A percentile compares a stretch with the other conserved stretches of the same genome.
Conservation (phyloP, 2,797 vertebrate species). For the Girardinus metallicus region DNA sequence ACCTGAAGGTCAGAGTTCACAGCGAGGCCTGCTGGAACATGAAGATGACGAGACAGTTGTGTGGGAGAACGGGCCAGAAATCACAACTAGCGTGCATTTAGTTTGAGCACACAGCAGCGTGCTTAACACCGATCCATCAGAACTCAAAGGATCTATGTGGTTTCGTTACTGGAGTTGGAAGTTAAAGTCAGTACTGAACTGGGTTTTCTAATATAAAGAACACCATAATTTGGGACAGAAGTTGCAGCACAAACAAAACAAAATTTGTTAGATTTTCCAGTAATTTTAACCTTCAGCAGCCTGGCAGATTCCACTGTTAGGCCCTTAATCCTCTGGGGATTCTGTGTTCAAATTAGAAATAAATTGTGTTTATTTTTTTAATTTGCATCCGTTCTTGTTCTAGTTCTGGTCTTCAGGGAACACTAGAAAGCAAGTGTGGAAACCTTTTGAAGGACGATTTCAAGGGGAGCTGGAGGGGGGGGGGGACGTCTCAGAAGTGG, state of each 20-base stretch:
- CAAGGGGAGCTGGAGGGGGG: conserved; percentile 12
- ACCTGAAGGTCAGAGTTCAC: not conserved
- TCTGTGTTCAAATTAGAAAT: conserved; percentile 24
- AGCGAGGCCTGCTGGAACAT: not conserved
- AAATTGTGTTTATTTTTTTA: conserved; percentile 29
- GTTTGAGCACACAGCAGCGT: not conserved
- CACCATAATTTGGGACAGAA: not conserved
- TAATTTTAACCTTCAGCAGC: not conserved
- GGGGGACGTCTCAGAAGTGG: conserved; percentile 36
- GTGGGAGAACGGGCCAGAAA: not conserved
- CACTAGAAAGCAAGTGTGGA: conserved; percentile 27
- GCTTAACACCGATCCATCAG: not conserved
- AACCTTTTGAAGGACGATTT: conserved; percentile 58
- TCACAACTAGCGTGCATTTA: not conserved
- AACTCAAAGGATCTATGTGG: not conserved
- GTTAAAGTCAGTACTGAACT: not conserved
- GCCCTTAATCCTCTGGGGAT: not conserved
- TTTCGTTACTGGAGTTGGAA: not conserved
- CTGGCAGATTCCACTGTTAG: not conserved
- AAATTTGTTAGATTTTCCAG: conserved; percentile 13
- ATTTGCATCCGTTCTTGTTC: conserved; percentile 17
- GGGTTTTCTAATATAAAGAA: not conserved
- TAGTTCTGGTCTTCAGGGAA: conserved; percentile 28
- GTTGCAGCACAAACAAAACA: not conserved
- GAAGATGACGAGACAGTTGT: not conserved